These are phyloP conservation scores for Clarias gariepinus DNA, from an alignment of 2,113 vertebrate species.

Conservation along the genomic window DNA sequence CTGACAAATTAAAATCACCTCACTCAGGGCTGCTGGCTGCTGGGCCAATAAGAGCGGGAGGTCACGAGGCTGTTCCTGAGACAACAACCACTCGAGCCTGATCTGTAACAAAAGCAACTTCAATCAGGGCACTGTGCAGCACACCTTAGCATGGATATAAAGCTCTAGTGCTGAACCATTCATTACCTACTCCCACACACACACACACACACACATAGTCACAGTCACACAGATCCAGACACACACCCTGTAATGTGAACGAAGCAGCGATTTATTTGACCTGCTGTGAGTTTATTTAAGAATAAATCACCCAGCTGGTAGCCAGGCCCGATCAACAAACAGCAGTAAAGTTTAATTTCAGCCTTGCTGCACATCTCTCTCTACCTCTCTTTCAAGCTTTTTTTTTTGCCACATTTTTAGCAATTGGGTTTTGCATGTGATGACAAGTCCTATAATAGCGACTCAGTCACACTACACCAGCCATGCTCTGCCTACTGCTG, in stretches of 20 bases:
- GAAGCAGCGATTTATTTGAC: constrained; percentile 42
- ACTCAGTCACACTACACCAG: background rate
- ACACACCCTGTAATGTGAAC: constrained; percentile 22
- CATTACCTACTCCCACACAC: background rate
- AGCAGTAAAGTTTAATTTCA: constrained; percentile 33
- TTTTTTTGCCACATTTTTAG: background rate
- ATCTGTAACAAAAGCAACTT: constrained; percentile 50
- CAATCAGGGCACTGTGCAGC: constrained; percentile 38
- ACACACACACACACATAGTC: background rate
- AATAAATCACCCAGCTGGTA: constrained; percentile 47
- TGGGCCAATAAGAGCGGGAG: constrained; percentile 37
- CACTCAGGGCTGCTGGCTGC: constrained; percentile 36
- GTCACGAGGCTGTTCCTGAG: constrained; percentile 40
- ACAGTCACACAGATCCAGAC: constrained; percentile 1
- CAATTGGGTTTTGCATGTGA: background rate
- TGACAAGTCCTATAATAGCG: background rate
- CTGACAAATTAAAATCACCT: constrained; percentile 80
- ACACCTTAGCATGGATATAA: constrained; percentile 42
- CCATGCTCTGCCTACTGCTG: background rate
- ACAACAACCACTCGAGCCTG: constrained; percentile 34
- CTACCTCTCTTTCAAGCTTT: background rate
- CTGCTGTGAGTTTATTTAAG: constrained; percentile 41
- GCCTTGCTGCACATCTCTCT: background rate
- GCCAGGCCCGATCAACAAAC: constrained; percentile 37
- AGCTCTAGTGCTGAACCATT: constrained; percentile 33